Evolutionary conservation across 2,113 vertebrate genomes (phyloP), one percentile per base, ranked within the genome.

Genomic region (Hemibagrus wyckioides): DNA sequence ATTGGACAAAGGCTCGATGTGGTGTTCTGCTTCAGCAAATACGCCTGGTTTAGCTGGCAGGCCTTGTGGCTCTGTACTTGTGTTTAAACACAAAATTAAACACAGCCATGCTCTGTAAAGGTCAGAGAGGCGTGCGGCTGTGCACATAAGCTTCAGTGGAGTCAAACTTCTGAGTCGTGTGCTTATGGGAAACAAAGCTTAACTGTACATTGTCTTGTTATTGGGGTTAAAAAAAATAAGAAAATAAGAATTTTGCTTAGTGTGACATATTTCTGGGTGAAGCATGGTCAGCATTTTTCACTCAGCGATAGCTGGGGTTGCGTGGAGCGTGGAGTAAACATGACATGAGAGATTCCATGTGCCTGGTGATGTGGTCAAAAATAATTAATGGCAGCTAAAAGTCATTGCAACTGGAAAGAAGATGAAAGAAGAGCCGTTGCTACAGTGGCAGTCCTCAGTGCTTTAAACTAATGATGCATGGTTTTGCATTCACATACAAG

Each of bases 61-160:
- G 8, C 50, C n/a, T 56, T 56, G 25, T 44, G 52, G 65, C 84
- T 52, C 75, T 84, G 56, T 63, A 48, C 41, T 71, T 69, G 39
- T 52, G 56, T 82, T 84, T 73, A 86, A 82, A 65, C 76, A 69
- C 33, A 67, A 23, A 48, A 36, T 87, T 61, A 87, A 67, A 85
- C 85, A 84, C 39, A 83, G 61, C 67, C 50, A 33, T 44, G 48
- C 59, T 83, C 44, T 86, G 57, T 54, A 85, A 82, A 82, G 80
- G 85, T 82, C 85, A 86, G 61, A 57, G 39, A 76, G 56, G 76
- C 85, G 52, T 71, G 63, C 19, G 39, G 36, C 85, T 19, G 90
- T 75, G 56, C 63, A 61, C 33, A 80, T 11, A 28, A 50, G 44
- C 73, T 56, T 48, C 84, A 52, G 17, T 57, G 63, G 63, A 39